Evolutionary conservation across 2,113 vertebrate genomes (phyloP).

Genomic region (Seriola quinqueradiata): DNA sequence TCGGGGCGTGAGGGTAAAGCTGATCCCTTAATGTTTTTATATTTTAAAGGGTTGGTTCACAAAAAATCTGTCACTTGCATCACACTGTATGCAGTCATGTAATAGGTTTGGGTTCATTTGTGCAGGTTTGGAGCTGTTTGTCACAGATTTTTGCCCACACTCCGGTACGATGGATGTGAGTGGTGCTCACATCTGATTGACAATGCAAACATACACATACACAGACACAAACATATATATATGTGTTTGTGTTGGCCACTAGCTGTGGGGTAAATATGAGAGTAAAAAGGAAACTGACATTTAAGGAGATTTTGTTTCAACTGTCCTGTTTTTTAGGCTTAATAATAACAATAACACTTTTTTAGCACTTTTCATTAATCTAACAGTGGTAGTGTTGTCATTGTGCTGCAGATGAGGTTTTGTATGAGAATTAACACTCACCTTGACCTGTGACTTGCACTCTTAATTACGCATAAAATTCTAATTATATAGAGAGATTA

Average conservation of each 20-base stretch:
- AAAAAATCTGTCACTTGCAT: too few relatives aligned
- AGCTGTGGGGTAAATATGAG: constrained; percentile 38
- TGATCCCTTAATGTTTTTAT: too few relatives aligned
- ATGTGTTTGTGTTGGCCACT: constrained; percentile 10
- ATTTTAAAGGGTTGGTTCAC: too few relatives aligned
- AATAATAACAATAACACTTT: constrained; percentile 67
- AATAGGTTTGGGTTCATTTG: too few relatives aligned
- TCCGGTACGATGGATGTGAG: too few relatives aligned
- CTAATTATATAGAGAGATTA: constrained; percentile 89
- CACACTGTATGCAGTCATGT: too few relatives aligned
- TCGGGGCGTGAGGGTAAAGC: too few relatives aligned
- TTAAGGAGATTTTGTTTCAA: constrained; percentile 57
- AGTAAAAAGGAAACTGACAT: constrained; percentile 36
- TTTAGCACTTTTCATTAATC: constrained; percentile 75
- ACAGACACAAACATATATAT: not conserved
- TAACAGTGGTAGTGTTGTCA: constrained; percentile 71
- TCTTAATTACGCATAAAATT: constrained; percentile 86
- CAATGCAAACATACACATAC: too few relatives aligned
- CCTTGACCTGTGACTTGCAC: constrained; percentile 85
- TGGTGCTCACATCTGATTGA: too few relatives aligned
- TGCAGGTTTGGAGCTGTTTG: not conserved
- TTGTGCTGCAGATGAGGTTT: constrained; percentile 78
- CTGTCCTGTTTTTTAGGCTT: constrained; percentile 59
- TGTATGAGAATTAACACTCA: constrained; percentile 85
- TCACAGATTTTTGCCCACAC: not conserved